Evolutionary conservation across 2,797 vertebrate genomes (phyloP).

Genomic region (Thunnus albacares): DNA sequence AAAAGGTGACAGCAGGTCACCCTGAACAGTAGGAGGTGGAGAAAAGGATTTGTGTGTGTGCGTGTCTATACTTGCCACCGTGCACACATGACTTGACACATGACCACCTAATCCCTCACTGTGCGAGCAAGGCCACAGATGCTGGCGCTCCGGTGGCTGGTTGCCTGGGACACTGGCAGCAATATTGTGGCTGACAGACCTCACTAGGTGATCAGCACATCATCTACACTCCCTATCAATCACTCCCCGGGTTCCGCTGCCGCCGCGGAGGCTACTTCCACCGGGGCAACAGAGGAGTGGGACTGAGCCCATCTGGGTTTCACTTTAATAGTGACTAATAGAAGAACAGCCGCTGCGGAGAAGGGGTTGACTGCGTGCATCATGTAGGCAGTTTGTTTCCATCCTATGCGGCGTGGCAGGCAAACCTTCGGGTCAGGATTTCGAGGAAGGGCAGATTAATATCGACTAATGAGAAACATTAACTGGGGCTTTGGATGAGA

Average conservation of each 20-base stretch:
- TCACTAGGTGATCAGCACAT: conserved; percentile 76
- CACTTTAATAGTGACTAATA: conserved; percentile 69
- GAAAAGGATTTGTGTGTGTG: neutral
- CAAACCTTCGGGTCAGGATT: conserved; percentile 50
- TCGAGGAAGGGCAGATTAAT: conserved; percentile 51
- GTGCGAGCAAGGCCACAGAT: conserved; percentile 55
- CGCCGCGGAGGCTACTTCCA: conserved; percentile 42
- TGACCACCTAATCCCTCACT: conserved; percentile 50
- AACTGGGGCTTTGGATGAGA: conserved; percentile 35
- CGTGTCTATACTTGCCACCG: neutral
- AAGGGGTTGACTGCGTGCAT: conserved; percentile 34
- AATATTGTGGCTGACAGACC: conserved; percentile 79
- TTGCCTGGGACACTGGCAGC: conserved; percentile 67
- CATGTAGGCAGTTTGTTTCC: conserved; percentile 49
- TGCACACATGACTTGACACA: conserved; percentile 19
- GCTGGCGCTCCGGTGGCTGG: conserved; percentile 40
- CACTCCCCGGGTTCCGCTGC: conserved; percentile 52
- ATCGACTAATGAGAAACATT: conserved; percentile 58
- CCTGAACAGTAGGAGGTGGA: neutral
- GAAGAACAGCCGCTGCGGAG: conserved; percentile 45
- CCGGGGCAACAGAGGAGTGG: conserved; percentile 33
- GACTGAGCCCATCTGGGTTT: conserved; percentile 67
- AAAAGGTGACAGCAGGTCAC: conserved; percentile 19
- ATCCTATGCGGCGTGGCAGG: conserved; percentile 11
- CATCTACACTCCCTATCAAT: conserved; percentile 73